phyloP scores from a whole-genome alignment of 2,888 invertebrate genomes.

The Anoncus sp. region DNA sequence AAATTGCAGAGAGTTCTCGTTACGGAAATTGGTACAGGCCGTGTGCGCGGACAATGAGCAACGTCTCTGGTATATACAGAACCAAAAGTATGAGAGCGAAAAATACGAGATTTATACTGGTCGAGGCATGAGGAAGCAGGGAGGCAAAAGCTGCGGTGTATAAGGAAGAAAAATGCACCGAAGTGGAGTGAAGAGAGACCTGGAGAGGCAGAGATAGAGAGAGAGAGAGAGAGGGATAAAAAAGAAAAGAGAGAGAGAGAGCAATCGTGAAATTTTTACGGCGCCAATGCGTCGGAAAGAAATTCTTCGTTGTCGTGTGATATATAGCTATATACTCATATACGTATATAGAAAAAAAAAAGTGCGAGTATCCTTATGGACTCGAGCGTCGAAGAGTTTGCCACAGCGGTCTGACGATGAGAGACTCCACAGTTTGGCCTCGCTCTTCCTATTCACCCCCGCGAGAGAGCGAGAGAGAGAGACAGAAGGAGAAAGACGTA shows the following conservation, averaged over 20 bases:
- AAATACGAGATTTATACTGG: constrained; percentile 43
- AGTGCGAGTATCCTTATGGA: constrained; percentile 52
- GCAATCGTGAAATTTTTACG: constrained; percentile 66
- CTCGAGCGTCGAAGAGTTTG: constrained; percentile 47
- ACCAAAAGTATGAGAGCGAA: constrained; percentile 39
- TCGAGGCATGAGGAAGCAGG: constrained; percentile 37
- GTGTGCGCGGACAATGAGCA: constrained; percentile 66
- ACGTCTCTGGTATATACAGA: constrained; percentile 24
- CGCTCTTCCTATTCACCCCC: constrained; percentile 30
- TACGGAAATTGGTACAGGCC: constrained; percentile 72
- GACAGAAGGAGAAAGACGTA: constrained; percentile 48
- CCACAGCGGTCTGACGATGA: constrained; percentile 9
- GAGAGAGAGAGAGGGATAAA: constrained; percentile 31
- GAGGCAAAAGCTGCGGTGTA: constrained; percentile 46
- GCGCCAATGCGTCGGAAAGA: constrained; percentile 69
- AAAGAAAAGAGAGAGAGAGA: constrained; percentile 45
- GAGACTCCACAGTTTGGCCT: constrained; percentile 37
- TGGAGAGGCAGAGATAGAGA: constrained; percentile 34
- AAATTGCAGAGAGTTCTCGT: constrained; percentile 70
- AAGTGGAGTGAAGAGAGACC: constrained; percentile 31
- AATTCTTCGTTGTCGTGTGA: constrained; percentile 48
- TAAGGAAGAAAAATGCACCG: constrained; percentile 42
- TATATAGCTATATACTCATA: constrained; percentile 17
- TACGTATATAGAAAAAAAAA: constrained; percentile 28
- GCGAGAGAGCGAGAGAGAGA: constrained; percentile 12